Percentiles rank a stretch among this genome's conserved stretches.
phyloP scores from a whole-genome alignment of 2,113 vertebrate genomes.

The Entelurus aequoreus region DNA sequence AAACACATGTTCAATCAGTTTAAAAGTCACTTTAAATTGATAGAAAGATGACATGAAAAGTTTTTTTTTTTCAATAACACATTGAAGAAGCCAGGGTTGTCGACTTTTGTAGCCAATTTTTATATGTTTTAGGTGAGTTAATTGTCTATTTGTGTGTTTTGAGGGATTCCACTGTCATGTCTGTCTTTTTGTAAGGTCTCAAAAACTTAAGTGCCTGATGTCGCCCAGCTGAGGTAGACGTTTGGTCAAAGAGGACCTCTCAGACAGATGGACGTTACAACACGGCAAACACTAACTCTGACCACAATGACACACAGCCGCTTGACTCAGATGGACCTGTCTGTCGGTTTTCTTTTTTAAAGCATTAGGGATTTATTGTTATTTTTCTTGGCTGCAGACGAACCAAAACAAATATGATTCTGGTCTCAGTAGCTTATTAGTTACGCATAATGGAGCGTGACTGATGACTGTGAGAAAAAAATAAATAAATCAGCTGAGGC shows the following conservation, averaged over 20 bases:
- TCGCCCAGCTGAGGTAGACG: conserved; percentile 39
- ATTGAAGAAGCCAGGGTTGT: no score
- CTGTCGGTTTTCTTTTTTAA: conserved; percentile 11
- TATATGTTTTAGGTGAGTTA: no score
- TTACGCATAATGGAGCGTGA: conserved; percentile 14
- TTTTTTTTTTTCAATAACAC: no score
- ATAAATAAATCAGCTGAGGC: background rate
- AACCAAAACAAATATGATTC: conserved; percentile 27
- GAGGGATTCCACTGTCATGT: background rate
- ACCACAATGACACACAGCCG: conserved; percentile 9
- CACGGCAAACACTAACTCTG: conserved; percentile 38
- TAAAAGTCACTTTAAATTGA: no score
- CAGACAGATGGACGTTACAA: conserved; percentile 23
- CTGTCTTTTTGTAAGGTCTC: conserved; percentile 1
- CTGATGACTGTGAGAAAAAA: conserved; percentile 19
- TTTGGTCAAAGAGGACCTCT: conserved; percentile 40
- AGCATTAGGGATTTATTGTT: conserved; percentile 6
- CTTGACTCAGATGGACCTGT: conserved; percentile 14
- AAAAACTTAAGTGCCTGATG: conserved; percentile 21
- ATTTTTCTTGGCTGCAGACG: conserved; percentile 17
- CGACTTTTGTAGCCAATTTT: no score
- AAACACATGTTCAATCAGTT: no score
- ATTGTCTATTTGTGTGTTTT: no score
- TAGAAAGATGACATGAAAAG: no score
- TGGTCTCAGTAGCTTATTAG: conserved; percentile 10